Conservation (phyloP, 2,113 vertebrate species). For the Phaethornis superciliosus region DNA sequence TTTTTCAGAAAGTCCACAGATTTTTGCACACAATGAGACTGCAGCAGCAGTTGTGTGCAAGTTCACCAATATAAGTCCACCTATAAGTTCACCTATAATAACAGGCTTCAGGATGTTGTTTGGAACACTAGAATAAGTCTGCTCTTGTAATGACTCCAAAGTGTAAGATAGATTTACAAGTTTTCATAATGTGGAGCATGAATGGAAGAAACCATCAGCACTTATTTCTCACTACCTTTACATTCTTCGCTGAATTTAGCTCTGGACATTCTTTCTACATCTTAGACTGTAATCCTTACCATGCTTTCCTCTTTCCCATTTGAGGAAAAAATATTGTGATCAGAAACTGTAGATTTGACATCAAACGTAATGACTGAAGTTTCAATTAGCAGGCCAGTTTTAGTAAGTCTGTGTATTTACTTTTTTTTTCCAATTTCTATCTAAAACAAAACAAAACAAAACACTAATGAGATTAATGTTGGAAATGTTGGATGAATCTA, state of each 20-base stretch:
- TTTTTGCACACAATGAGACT: not conserved
- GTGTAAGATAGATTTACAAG: not conserved
- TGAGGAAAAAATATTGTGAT: not conserved
- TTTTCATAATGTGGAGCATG: not conserved
- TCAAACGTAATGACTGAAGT: not conserved
- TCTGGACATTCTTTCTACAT: not conserved
- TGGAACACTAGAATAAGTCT: not conserved
- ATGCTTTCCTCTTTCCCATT: not conserved
- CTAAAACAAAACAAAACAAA: not conserved
- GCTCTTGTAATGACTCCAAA: not conserved
- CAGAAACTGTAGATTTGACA: not conserved
- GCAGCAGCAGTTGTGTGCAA: not conserved
- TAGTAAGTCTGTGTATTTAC: not conserved
- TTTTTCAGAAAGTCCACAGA: not conserved
- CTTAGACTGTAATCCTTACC: not conserved
- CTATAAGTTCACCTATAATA: not conserved
- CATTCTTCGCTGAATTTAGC: not conserved
- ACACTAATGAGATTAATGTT: not conserved
- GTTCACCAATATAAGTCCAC: accelerated
- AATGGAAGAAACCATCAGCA: not conserved
- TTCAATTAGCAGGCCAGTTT: not conserved
- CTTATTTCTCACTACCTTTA: not conserved
- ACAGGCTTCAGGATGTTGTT: not conserved
- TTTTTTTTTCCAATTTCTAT: not conserved
- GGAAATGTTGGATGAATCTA: not conserved